Conservation (phyloP, 2,113 vertebrate species). For the Paedocypris sp. region DNA sequence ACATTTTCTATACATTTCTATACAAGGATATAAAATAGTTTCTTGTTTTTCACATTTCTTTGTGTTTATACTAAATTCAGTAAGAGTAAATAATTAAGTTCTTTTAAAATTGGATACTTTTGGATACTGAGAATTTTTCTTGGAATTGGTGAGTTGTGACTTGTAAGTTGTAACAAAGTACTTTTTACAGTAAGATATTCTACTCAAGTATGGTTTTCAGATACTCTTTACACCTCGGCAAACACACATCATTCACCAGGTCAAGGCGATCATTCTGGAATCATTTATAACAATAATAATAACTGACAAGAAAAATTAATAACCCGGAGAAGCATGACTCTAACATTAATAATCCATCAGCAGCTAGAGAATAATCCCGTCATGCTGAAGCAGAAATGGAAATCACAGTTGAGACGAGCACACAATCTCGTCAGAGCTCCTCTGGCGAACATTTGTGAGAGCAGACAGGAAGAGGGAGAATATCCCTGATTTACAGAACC, state of each 20-base stretch:
- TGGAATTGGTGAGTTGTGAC: too few relatives aligned
- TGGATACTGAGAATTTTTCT: too few relatives aligned
- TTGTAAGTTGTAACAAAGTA: too few relatives aligned
- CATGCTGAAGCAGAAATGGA: not conserved
- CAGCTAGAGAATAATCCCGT: conserved; percentile 6
- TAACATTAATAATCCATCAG: conserved; percentile 14
- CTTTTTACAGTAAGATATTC: too few relatives aligned
- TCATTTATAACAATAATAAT: not conserved
- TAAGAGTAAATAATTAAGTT: too few relatives aligned
- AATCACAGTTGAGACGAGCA: not conserved
- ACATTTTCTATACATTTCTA: too few relatives aligned
- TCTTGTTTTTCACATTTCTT: too few relatives aligned
- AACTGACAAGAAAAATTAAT: conserved; percentile 2
- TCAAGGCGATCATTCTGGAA: not conserved
- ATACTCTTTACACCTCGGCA: too few relatives aligned
- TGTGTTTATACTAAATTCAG: too few relatives aligned
- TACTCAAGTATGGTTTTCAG: too few relatives aligned
- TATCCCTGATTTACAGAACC: not conserved
- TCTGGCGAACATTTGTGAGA: not conserved
- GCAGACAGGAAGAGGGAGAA: conserved; percentile 2
- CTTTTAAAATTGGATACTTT: too few relatives aligned
- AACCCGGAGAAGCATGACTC: not conserved
- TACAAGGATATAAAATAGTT: too few relatives aligned
- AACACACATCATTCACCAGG: not conserved
- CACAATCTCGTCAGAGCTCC: not conserved